These are phyloP conservation scores for Cygnus buccinator DNA, from an alignment of 2,113 vertebrate genomes.

Conservation along the genomic window DNA sequence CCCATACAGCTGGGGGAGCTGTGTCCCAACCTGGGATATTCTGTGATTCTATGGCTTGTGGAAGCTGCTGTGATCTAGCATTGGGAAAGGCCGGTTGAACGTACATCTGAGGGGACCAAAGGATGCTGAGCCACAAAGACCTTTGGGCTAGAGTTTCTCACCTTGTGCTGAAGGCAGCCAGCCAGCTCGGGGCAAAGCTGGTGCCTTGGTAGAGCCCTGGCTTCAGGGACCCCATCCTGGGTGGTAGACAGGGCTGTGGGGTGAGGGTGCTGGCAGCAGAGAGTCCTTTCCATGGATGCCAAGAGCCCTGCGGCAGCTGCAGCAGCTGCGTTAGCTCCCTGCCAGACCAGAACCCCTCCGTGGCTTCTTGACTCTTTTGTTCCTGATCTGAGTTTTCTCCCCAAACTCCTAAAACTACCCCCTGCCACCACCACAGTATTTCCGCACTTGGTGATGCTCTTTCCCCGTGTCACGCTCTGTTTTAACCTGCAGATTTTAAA, in stretches of 20 bases:
- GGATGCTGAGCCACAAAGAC: not conserved
- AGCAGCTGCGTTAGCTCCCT: not conserved
- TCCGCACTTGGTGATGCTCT: too few relatives aligned
- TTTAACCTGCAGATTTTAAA: not conserved
- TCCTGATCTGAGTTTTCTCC: not conserved
- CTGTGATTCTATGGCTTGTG: not conserved
- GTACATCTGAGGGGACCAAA: not conserved
- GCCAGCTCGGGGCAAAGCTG: not conserved
- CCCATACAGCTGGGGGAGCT: fast-evolving
- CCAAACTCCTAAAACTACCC: not conserved
- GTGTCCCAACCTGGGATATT: not conserved
- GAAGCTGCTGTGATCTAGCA: not conserved
- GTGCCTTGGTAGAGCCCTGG: not conserved
- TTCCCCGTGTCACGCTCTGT: not conserved
- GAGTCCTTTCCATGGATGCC: not conserved
- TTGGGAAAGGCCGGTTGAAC: not conserved
- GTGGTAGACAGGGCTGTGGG: not conserved
- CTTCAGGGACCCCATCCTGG: fast-evolving
- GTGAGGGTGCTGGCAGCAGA: not conserved
- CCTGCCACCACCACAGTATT: not conserved
- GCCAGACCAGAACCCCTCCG: not conserved
- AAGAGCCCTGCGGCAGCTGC: not conserved
- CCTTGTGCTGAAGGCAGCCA: not conserved
- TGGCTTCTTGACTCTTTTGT: not conserved
- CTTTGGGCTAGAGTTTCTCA: not conserved